Evolutionary conservation across 2,888 invertebrate species (phyloP).

Genomic region (Mythimna loreyi): DNA sequence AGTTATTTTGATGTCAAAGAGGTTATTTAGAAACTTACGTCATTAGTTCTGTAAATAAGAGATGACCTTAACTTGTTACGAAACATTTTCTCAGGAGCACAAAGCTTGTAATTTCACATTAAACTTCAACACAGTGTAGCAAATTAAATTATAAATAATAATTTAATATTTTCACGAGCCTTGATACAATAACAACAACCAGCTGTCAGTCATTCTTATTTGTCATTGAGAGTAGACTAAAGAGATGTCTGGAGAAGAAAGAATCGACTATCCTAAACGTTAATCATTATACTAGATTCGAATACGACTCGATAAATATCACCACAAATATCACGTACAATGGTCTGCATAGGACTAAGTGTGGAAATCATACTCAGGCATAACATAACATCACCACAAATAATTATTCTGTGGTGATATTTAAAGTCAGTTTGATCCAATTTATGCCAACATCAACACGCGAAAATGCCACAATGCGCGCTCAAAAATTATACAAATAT

Average conservation of each 20-base stretch:
- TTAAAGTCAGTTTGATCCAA: too few species aligned
- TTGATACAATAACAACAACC: background rate
- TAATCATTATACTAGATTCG: too few species aligned
- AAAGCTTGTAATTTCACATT: background rate
- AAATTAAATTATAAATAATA: constrained; percentile 1
- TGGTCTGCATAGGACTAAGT: too few species aligned
- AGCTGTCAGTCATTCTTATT: constrained; percentile 10
- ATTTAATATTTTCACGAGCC: constrained; percentile 10
- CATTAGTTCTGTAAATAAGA: constrained; percentile 66
- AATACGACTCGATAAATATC: too few species aligned
- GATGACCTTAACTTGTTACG: constrained; percentile 72
- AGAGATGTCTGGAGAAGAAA: constrained; percentile 2
- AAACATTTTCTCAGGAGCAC: constrained; percentile 69
- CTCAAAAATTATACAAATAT: too few species aligned
- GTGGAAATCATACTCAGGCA: too few species aligned
- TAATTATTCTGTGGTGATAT: too few species aligned
- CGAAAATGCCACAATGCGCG: too few species aligned
- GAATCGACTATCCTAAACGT: background rate
- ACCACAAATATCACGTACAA: too few species aligned
- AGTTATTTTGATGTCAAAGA: constrained; percentile 30
- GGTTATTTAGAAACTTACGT: constrained; percentile 70
- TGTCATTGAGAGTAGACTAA: background rate
- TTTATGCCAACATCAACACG: too few species aligned
- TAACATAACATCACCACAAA: too few species aligned
- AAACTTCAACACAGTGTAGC: background rate